Conservation (phyloP, 2,888 invertebrate species). For the Cataglyphis albicans region DNA sequence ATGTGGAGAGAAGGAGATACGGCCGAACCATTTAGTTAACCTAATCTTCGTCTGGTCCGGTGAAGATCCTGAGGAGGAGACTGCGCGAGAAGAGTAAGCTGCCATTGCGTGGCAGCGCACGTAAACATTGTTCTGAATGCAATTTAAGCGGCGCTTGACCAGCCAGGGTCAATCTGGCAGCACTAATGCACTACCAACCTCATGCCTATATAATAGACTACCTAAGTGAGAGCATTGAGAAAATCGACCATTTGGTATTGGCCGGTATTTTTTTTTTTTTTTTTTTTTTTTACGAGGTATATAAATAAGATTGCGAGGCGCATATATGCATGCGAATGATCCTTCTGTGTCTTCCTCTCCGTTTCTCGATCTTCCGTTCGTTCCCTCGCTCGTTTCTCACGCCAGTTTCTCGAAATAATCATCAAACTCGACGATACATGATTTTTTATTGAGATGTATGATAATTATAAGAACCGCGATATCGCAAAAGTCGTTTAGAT, state of each 20-base stretch:
- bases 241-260: constrained; percentile 63
- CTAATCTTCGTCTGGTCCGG: constrained; percentile 66
- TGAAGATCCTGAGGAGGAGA: constrained; percentile 27
- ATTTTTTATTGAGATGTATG: constrained; percentile 68
- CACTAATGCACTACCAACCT: constrained; percentile 79
- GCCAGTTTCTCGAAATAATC: constrained; percentile 62
- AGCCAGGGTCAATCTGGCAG: constrained; percentile 79
- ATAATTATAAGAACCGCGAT: constrained; percentile 63
- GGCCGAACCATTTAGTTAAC: constrained; percentile 74
- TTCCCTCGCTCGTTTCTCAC: constrained; percentile 25
- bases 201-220: constrained; percentile 76
- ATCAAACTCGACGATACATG: constrained; percentile 54
- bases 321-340: constrained; percentile 68
- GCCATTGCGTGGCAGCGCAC: constrained; percentile 55
- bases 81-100: constrained; percentile 23
- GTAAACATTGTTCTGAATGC: constrained; percentile 71
- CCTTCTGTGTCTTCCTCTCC: constrained; percentile 18
- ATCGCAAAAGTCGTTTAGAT: constrained; percentile 24
- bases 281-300: constrained; percentile 66
- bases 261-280: constrained; percentile 59
- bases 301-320: constrained; percentile 73
- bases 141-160: constrained; percentile 78
- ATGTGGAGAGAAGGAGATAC: background rate
- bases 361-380: constrained; percentile 32
- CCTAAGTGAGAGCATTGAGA: constrained; percentile 66